Evolutionary conservation across 2,113 vertebrate species (phyloP), one percentile per base, ranked within the genome.

Genomic region (Brienomyrus longianalis): DNA sequence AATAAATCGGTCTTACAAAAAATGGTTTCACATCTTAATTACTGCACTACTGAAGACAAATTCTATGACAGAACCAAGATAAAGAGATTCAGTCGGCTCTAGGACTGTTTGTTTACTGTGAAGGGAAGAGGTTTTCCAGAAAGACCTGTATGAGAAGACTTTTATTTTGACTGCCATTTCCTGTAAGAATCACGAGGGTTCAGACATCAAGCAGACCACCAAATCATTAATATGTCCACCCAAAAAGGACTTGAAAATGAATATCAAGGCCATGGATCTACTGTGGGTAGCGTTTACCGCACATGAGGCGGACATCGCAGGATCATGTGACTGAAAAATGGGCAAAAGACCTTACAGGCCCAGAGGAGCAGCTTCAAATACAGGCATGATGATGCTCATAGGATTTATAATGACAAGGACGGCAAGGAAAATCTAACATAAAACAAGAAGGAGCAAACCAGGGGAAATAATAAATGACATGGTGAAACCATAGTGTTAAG

Each of bases 271-370:
- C 62, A 31, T 70, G 62, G n/a, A 31, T 4, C 62, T 70, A 13
- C n/a, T 27, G 62, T 31, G 62, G 62, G 62, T 80, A 35, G 35
- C 3, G 70, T 77, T 77, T 77, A 77, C 70, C 70, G 17, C 31
- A 85, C 5, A 88, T 90, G 43, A 83, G 80, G 35, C 6, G 9
- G 17, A 43, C 89, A 56, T 70, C 77, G 5, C 39, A 86, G 80
- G 80, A 83, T 83, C 80, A n/a, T 84, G 91, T 90, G 91, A 89
- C 5, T 88, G 91, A 92, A 87, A 92, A 91, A 92, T 90, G 92
- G 89, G 91, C 92, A 93, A 93, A 91, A 89, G 89, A 91, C 92
- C 90, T 90, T 91, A 86, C 77, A 92, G 88, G 74, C 83, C n/a
- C 89, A 90, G 91, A 88, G 91, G 91, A 90, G 85, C 90, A 90